Percentiles rank a stretch among this genome's conserved stretches.
phyloP scores from a whole-genome alignment of 2,113 vertebrate genomes.

The Lathamus discolor region DNA sequence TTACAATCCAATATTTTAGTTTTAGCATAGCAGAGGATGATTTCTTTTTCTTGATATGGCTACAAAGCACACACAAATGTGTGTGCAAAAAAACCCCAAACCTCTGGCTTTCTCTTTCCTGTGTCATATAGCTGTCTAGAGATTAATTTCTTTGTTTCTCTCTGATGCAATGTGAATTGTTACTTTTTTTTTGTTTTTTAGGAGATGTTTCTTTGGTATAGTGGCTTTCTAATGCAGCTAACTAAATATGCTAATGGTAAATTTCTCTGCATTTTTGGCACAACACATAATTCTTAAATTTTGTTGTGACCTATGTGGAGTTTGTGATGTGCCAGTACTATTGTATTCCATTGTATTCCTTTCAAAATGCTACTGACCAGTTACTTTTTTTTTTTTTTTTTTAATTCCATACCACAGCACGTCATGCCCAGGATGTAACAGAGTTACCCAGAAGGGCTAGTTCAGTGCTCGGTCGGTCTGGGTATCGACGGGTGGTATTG shows the following conservation, averaged over 20 bases:
- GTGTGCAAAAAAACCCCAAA: background rate
- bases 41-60: background rate
- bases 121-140: background rate
- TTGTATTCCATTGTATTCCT: too few relatives aligned
- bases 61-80: background rate
- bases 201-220: background rate
- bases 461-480: too few relatives aligned
- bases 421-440: too few relatives aligned
- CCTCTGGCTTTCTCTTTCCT: background rate
- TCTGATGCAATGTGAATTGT: background rate
- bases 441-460: too few relatives aligned
- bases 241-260: background rate
- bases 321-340: too few relatives aligned
- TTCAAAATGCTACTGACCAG: too few relatives aligned
- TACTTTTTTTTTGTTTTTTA: background rate
- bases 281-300: too few relatives aligned
- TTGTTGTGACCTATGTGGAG: too few relatives aligned
- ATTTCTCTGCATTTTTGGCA: background rate
- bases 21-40: background rate
- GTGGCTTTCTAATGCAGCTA: background rate
- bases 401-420: too few relatives aligned
- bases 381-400: too few relatives aligned
- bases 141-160: background rate
- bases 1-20: background rate
- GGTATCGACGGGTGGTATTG: too few relatives aligned